Percentiles rank a stretch among this genome's conserved stretches.
These are phyloP conservation scores for Drosophila punjabiensis DNA, from an alignment of 1,140 invertebrate species.

Conservation along the genomic window DNA sequence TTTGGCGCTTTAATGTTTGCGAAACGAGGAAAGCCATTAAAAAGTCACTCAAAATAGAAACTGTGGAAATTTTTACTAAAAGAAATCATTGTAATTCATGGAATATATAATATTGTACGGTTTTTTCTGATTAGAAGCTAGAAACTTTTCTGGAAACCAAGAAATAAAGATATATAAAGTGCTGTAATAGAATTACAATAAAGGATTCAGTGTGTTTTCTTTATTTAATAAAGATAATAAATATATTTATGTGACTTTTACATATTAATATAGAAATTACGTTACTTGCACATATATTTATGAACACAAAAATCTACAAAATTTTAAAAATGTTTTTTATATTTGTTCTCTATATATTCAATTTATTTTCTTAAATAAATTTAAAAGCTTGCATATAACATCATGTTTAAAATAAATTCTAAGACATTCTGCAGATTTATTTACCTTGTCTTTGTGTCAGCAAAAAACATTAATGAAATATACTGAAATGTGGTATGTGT, in stretches of 20 bases:
- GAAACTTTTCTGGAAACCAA: neutral
- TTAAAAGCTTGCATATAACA: neutral
- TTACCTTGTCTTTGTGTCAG: constrained; percentile 24
- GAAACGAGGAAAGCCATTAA: constrained; percentile 19
- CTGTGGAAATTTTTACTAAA: constrained; percentile 42
- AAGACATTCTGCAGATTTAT: constrained; percentile 23
- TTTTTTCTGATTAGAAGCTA: too few species aligned
- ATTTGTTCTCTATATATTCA: too few species aligned
- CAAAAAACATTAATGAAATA: constrained; percentile 18
- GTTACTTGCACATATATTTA: neutral
- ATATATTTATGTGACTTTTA: neutral
- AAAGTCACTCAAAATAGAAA: constrained; percentile 53
- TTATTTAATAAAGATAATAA: neutral
- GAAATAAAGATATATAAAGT: too few species aligned
- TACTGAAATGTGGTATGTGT: neutral
- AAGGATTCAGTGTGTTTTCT: neutral
- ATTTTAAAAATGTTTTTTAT: too few species aligned
- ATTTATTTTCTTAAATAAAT: neutral
- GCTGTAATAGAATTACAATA: neutral
- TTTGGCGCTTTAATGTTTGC: constrained; percentile 31
- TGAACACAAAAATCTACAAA: too few species aligned
- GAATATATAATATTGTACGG: constrained; percentile 1
- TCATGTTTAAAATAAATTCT: constrained; percentile 12
- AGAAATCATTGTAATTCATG: neutral
- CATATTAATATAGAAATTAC: too few species aligned